These are phyloP conservation scores for Columba livia DNA, from an alignment of 2,113 vertebrate genomes.

Conservation along the genomic window DNA sequence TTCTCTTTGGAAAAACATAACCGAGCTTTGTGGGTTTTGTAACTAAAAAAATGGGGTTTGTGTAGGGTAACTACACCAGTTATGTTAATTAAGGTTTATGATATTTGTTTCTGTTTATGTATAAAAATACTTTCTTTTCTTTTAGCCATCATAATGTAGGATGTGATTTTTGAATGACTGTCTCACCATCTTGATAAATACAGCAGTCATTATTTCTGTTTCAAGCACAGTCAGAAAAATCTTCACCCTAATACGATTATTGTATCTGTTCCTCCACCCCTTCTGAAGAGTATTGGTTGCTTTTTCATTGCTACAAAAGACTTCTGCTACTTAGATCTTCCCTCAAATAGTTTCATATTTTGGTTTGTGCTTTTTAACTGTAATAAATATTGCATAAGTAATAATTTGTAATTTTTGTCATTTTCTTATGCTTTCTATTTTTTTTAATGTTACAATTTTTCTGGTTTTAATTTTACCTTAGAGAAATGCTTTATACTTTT, in stretches of 20 bases:
- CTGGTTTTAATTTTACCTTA: background rate
- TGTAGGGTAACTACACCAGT: background rate
- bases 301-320: background rate
- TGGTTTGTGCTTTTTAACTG: background rate
- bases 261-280: background rate
- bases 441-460: background rate
- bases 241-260: background rate
- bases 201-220: background rate
- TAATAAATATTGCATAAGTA: background rate
- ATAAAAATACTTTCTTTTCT: background rate
- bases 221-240: background rate
- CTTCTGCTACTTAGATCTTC: background rate
- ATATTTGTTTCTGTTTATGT: background rate
- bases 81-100: background rate
- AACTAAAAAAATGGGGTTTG: conserved; percentile 62
- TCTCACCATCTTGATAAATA: background rate
- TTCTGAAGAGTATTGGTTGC: background rate
- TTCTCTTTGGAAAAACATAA: conserved; percentile 57
- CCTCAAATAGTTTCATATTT: background rate
- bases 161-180: background rate
- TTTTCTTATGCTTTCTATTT: background rate
- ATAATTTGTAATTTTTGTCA: background rate
- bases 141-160: background rate
- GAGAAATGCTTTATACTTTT: background rate
- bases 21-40: conserved; percentile 73